A percentile compares a stretch with the other conserved stretches of the same genome.
Evolutionary conservation across 1,140 invertebrate genomes (phyloP).

Genomic region (Adoxophyes honmai): DNA sequence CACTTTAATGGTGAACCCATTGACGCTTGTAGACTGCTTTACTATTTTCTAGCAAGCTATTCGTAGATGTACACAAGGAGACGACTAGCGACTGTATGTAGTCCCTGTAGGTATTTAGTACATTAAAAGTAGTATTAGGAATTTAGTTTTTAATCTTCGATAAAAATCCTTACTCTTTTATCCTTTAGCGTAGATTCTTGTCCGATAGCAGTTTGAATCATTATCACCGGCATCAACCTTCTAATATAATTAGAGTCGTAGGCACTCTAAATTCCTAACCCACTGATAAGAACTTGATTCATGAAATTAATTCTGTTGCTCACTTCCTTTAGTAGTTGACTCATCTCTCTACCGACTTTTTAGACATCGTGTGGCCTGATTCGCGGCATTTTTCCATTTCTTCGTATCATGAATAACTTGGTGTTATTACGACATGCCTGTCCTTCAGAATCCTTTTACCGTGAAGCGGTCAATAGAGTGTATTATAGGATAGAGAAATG

Average conservation of each 20-base stretch:
- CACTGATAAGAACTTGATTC: conserved; percentile 49
- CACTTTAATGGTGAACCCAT: conserved; percentile 8
- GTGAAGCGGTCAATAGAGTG: no score
- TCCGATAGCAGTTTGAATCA: not conserved
- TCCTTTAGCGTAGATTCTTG: conserved; percentile 3
- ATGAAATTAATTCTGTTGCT: conserved; percentile 42
- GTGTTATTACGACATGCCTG: no score
- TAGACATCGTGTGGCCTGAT: no score
- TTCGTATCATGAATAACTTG: no score
- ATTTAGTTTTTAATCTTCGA: not conserved
- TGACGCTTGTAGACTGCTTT: conserved; percentile 4
- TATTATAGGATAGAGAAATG: no score
- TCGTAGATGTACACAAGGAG: not conserved
- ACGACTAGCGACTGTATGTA: no score
- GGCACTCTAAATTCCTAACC: conserved; percentile 14
- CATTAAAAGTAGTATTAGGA: no score
- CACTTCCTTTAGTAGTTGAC: conserved; percentile 38
- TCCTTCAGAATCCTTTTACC: no score
- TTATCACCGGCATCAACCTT: not conserved
- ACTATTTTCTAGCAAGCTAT: conserved; percentile 1
- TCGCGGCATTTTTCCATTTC: no score
- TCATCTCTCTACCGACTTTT: conserved; percentile 21
- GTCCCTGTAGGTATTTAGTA: no score
- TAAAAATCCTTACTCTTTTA: not conserved
- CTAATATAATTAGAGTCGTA: conserved; percentile 1